Conservation (phyloP, 2,113 vertebrate species). For the Tetraodon nigroviridis region DNA sequence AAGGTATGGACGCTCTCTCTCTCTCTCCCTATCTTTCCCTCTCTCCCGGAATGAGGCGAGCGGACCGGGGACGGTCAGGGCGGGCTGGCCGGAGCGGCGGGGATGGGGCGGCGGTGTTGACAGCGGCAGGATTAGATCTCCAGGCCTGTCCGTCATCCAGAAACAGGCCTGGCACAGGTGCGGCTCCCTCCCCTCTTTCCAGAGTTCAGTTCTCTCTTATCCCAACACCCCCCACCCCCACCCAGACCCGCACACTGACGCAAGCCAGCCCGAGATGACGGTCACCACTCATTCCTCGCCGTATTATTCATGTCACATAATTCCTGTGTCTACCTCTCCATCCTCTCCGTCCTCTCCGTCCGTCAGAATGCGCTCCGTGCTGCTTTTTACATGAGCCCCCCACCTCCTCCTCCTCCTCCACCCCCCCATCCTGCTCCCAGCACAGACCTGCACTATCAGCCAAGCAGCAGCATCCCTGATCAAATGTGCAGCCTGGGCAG, state of each 20-base stretch:
- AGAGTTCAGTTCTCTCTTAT: slow-evolving; percentile 17
- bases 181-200: slow-evolving; percentile 43
- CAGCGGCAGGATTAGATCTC: slow-evolving; percentile 34
- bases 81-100: too few species aligned
- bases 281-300: slow-evolving; percentile 60
- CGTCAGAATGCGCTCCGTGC: slow-evolving; percentile 36
- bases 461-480: slow-evolving; percentile 56
- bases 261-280: slow-evolving; percentile 63
- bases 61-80: slow-evolving; percentile 15
- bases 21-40: too few species aligned
- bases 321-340: slow-evolving; percentile 61
- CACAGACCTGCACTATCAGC: slow-evolving; percentile 61
- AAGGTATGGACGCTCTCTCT: slow-evolving; percentile 51
- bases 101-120: not conserved
- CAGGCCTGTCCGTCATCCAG: slow-evolving; percentile 17
- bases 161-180: slow-evolving; percentile 59
- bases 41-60: slow-evolving; percentile 51
- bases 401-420: not conserved
- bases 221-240: not conserved
- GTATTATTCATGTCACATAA: slow-evolving; percentile 75
- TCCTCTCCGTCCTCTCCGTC: slow-evolving; percentile 59
- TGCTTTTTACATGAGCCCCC: slow-evolving; percentile 50
- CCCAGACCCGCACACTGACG: slow-evolving; percentile 62
- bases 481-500: slow-evolving; percentile 54
- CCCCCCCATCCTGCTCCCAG: slow-evolving; percentile 31